phyloP scores from a whole-genome alignment of 2,888 invertebrate species.

The Chrysomela aeneicollis region DNA sequence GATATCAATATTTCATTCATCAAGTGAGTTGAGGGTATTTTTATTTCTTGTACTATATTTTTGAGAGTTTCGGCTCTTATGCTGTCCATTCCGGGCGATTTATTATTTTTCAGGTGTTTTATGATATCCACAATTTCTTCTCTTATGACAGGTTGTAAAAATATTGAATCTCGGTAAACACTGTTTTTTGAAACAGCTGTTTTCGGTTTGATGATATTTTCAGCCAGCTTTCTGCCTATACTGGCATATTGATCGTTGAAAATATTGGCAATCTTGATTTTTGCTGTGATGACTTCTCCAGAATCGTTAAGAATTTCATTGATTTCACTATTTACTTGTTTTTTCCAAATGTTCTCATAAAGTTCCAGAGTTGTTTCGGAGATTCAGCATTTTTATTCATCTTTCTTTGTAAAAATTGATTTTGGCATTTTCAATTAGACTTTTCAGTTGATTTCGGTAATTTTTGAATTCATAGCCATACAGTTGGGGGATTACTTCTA shows the following conservation, averaged over 20 bases:
- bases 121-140: neutral
- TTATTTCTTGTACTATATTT: slow-evolving; percentile 6
- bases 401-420: neutral
- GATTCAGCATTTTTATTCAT: neutral
- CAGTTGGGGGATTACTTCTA: neutral
- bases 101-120: slow-evolving; percentile 1
- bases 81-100: slow-evolving; percentile 8
- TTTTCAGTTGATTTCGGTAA: neutral
- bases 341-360: neutral
- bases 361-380: neutral
- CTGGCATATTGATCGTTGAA: neutral
- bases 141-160: neutral
- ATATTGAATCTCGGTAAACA: neutral
- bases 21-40: neutral
- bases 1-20: slow-evolving; percentile 5
- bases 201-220: too few species aligned
- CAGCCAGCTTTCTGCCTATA: neutral
- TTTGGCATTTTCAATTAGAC: neutral
- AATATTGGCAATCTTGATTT: neutral
- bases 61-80: slow-evolving; percentile 6
- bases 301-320: neutral
- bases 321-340: neutral
- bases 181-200: neutral
- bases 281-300: too few species aligned
- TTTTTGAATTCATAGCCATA: neutral